Evolutionary conservation across 2,113 vertebrate species (phyloP), one percentile per base, ranked within the genome.

Genomic region (Spea multiplicata): DNA sequence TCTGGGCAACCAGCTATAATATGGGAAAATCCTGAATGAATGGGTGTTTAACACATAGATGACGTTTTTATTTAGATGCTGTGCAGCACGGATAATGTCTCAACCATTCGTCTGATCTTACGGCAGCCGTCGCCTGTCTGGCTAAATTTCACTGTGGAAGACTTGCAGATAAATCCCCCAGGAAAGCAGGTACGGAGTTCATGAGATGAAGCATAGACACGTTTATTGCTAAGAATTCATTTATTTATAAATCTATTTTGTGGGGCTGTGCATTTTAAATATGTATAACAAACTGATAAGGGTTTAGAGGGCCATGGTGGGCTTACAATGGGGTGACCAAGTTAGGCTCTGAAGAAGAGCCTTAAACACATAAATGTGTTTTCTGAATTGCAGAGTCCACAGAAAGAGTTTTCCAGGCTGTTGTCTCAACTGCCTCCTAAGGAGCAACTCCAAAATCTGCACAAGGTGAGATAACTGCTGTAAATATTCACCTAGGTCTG

Each of bases 81-180:
- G 83, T 90, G 93, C 59, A 91, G 93, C 0, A 8, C 96, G 53
- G 91, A 93, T 74, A 85, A 92, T 5, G 93, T 98, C 66, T 76
- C 80, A 0, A 91, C 91, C 0, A 78, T 96, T n/a, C 91, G 97
- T 3, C 91, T 98, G 84, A 94, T 98, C 86, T 90, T 96, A 62
- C 89, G 93, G 73, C 97, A 98, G 89, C 96, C 96, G 0, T 98
- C 97, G 3, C 94, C 93, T 0, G 89, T 94, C 45, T 98, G 97
- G 97, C 82, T 93, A 1, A 90, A 89, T 82, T 98, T 97, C 86
- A 93, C 88, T 79, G 89, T 98, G 0, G 93, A 98, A 50, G 94
- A 96, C 3, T 85, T 98, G 69, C 90, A 89, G 55, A 86, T 98
- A 44, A 93, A 89, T 45, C 92, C 94, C 0, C 86, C 87, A 0